These are phyloP conservation scores for Trachurus trachurus DNA, from an alignment of 2,797 vertebrate genomes.

Conservation along the genomic window DNA sequence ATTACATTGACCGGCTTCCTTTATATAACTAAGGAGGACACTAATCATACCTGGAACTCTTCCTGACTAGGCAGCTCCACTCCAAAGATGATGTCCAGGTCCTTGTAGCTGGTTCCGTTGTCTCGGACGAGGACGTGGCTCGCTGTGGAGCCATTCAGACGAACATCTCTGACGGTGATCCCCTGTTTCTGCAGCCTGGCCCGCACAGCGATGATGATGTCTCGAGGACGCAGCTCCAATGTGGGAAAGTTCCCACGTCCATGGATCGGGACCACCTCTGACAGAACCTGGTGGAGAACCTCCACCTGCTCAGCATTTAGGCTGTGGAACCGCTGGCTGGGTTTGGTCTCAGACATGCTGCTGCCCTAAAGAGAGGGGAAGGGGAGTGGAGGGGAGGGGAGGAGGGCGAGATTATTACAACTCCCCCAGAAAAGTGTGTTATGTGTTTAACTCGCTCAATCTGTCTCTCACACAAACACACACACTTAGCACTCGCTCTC, in stretches of 20 bases:
- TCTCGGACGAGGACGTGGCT: conserved; percentile 94
- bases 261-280: conserved; percentile 94
- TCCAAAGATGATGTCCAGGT: conserved; percentile 96
- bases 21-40: background rate
- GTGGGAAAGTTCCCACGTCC: conserved; percentile 98
- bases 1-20: conserved; percentile 3
- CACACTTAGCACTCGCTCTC: conserved; percentile 42
- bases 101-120: conserved; percentile 95
- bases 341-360: conserved; percentile 90
- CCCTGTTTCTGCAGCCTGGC: conserved; percentile 90
- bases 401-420: conserved; percentile 41
- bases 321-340: conserved; percentile 91
- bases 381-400: conserved; percentile 32
- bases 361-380: conserved; percentile 58
- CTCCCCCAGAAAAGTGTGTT: conserved; percentile 32
- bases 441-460: conserved; percentile 38
- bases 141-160: conserved; percentile 96
- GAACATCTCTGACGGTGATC: conserved; percentile 91
- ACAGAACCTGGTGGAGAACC: conserved; percentile 93
- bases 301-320: conserved; percentile 94
- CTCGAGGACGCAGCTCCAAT: conserved; percentile 93
- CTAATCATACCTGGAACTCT: conserved; percentile 89
- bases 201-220: conserved; percentile 93
- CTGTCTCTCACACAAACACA: conserved; percentile 1
- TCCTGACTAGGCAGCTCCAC: conserved; percentile 92